Conservation (phyloP, 2,797 vertebrate species). For the Sciurus carolinensis region DNA sequence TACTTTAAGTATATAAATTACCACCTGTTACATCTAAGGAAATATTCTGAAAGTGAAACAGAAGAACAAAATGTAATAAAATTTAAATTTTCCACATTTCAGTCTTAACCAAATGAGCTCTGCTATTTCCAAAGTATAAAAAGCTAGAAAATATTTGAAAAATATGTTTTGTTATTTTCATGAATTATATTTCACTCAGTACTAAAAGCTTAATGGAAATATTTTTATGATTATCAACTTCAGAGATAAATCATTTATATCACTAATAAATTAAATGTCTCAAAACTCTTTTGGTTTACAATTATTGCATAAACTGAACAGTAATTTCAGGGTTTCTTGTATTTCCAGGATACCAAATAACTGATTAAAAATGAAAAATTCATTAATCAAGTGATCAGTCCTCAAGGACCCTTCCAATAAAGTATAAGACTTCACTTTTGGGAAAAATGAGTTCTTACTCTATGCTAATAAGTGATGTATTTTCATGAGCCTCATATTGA, state of each 20-base stretch:
- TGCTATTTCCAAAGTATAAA: background rate
- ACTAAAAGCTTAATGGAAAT: background rate
- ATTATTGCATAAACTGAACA: background rate
- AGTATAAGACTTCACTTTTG: background rate
- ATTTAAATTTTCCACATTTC: background rate
- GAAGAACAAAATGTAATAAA: background rate
- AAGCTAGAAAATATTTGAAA: background rate
- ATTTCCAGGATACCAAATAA: background rate
- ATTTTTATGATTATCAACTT: background rate
- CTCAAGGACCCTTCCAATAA: background rate
- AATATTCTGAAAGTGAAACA: background rate
- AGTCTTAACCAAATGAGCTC: background rate
- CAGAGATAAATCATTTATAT: background rate
- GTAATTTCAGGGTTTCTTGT: background rate
- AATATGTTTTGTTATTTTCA: background rate
- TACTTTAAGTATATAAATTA: background rate
- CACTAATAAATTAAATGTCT: background rate
- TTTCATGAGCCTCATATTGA: background rate
- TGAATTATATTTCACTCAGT: background rate
- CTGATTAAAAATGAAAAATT: constrained; percentile 9
- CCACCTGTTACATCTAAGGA: background rate
- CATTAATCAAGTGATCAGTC: background rate
- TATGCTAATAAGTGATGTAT: background rate
- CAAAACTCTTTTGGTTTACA: background rate
- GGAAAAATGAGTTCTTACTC: background rate